Conservation (phyloP, 2,888 invertebrate genomes). For the Drosophila anomelani region DNA sequence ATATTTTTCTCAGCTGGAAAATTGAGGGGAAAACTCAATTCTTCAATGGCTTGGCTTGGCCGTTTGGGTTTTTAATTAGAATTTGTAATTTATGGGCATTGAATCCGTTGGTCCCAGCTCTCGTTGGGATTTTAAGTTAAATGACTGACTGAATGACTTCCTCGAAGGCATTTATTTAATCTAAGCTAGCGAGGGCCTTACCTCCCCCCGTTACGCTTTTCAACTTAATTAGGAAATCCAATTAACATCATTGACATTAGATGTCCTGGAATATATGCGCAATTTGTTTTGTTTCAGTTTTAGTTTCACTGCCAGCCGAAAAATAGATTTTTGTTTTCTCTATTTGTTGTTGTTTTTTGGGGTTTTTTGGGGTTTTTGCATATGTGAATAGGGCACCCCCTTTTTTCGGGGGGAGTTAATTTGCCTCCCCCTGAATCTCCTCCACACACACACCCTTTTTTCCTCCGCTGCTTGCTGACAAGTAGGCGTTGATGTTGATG, state of each 20-base stretch:
- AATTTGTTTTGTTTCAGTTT: constrained; percentile 65
- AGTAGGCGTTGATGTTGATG: constrained; percentile 56
- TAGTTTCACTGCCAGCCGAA: constrained; percentile 22
- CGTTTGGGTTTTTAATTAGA: not conserved
- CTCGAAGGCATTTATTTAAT: constrained; percentile 21
- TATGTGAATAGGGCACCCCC: constrained; percentile 25
- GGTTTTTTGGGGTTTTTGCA: constrained; percentile 16
- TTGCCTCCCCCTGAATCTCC: constrained; percentile 31
- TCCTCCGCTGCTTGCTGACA: constrained; percentile 31
- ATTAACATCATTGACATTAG: constrained; percentile 78
- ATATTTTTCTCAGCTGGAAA: not conserved
- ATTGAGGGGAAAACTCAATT: constrained; percentile 10
- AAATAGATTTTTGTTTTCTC: constrained; percentile 35
- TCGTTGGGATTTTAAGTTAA: constrained; percentile 20
- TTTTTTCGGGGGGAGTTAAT: constrained; percentile 34
- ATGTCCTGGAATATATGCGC: constrained; percentile 74
- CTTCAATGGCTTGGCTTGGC: constrained; percentile 4
- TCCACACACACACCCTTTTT: constrained; percentile 22
- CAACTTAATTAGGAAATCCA: constrained; percentile 79
- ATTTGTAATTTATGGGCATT: constrained; percentile 16
- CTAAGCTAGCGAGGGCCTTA: not conserved
- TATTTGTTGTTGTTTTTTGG: not conserved
- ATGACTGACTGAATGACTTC: not conserved
- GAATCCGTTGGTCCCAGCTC: constrained; percentile 3
- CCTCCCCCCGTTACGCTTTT: constrained; percentile 47